These are phyloP conservation scores for Halesus radiatus DNA, from an alignment of 1,140 invertebrate genomes.

Conservation along the genomic window DNA sequence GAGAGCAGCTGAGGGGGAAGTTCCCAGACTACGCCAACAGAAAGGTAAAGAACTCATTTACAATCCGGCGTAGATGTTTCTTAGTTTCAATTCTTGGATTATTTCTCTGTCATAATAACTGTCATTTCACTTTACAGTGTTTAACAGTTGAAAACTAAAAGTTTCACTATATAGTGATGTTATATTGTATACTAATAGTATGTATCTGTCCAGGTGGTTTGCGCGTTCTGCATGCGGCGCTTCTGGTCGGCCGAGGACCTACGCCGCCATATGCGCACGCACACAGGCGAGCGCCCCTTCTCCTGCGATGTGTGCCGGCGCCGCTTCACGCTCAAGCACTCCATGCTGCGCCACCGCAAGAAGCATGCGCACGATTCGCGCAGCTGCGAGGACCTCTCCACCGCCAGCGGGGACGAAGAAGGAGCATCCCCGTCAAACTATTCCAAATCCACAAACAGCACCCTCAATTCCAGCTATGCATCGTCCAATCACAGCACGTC, in stretches of 20 bases:
- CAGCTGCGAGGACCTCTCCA: constrained; percentile 63
- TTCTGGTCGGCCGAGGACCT: constrained; percentile 96
- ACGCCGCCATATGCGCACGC: constrained; percentile 90
- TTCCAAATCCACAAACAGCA: constrained; percentile 59
- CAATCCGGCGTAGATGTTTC: no score
- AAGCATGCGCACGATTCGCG: constrained; percentile 80
- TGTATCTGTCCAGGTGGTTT: constrained; percentile 78
- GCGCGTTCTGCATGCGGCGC: constrained; percentile 91
- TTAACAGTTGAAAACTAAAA: no score
- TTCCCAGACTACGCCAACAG: constrained; percentile 90
- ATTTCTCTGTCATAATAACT: no score
- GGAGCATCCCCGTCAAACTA: constrained; percentile 51
- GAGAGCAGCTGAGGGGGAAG: constrained; percentile 75
- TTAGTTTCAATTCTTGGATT: no score
- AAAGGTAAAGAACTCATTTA: constrained; percentile 73
- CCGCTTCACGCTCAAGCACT: constrained; percentile 92
- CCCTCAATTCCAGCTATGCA: constrained; percentile 29
- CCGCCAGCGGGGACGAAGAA: constrained; percentile 70
- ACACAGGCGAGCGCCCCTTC: constrained; percentile 86
- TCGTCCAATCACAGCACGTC: constrained; percentile 33
- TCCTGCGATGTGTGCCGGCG: constrained; percentile 86
- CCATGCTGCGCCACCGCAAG: constrained; percentile 91
- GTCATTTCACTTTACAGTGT: no score
- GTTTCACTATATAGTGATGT: no score
- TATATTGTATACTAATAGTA: no score